Percentiles rank a stretch among this genome's conserved stretches.
Conservation (phyloP, 2,113 vertebrate species). For the Baryphthengus martii region DNA sequence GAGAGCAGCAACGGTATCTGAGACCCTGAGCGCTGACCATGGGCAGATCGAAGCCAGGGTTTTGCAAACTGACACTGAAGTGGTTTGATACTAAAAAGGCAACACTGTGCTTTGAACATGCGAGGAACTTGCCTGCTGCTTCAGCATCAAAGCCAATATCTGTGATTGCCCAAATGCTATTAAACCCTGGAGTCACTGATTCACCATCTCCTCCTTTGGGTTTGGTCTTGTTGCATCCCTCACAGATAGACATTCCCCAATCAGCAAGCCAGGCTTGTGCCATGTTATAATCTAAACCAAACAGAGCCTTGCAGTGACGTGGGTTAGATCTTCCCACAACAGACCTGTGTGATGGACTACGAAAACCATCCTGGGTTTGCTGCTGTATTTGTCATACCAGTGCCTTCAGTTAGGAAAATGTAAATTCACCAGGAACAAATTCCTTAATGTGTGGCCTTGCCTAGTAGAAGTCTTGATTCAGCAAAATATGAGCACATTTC, state of each 20-base stretch:
- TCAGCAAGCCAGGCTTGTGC: not conserved
- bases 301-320: not conserved
- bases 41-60: not conserved
- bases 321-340: accelerated
- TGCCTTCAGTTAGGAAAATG: not conserved
- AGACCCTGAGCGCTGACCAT: not conserved
- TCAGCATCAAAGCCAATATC: not conserved
- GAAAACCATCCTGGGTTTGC: not conserved
- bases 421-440: not conserved
- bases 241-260: not conserved
- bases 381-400: not conserved
- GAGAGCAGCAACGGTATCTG: not conserved
- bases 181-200: not conserved
- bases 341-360: not conserved
- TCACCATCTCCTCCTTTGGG: not conserved
- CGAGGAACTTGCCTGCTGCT: not conserved
- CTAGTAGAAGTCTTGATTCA: not conserved
- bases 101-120: not conserved
- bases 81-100: not conserved
- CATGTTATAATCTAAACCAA: not conserved
- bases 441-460: not conserved
- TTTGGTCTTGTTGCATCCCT: not conserved
- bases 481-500: not conserved
- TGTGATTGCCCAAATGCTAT: not conserved
- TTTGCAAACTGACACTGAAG: not conserved